Evolutionary conservation across 2,888 invertebrate genomes (phyloP).

Genomic region (Nemotelus pantherinus): DNA sequence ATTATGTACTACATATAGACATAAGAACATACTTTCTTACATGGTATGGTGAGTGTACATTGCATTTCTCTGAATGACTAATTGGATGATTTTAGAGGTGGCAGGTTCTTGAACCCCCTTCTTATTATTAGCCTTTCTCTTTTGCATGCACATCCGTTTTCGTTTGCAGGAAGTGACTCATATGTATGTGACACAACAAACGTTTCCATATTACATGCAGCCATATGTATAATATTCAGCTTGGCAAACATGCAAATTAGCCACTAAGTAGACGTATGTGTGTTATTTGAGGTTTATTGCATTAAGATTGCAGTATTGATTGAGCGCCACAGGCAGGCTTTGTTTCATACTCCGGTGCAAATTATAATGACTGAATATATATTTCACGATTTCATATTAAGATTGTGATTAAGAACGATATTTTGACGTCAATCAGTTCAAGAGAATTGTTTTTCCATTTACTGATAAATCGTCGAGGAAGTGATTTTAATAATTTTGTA

Average conservation of each 20-base stretch:
- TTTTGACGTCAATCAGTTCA: too few relatives aligned
- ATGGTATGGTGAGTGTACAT: too few relatives aligned
- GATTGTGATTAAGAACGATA: too few relatives aligned
- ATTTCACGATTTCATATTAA: too few relatives aligned
- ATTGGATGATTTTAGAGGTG: slow-evolving; percentile 33
- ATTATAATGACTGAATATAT: too few relatives aligned
- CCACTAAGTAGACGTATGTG: not conserved
- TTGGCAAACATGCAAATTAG: not conserved
- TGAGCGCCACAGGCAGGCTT: not conserved
- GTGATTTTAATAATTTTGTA: too few relatives aligned
- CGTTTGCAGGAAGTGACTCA: slow-evolving; percentile 3
- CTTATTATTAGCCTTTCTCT: slow-evolving; percentile 10
- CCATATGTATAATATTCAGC: not conserved
- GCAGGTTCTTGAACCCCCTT: not conserved
- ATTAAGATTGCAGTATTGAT: not conserved
- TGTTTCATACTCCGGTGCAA: too few relatives aligned
- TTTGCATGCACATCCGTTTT: not conserved
- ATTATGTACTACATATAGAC: not conserved
- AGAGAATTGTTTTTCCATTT: too few relatives aligned
- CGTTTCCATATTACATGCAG: not conserved
- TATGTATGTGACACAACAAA: not conserved
- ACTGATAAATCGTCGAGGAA: too few relatives aligned
- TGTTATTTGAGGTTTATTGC: slow-evolving; percentile 11
- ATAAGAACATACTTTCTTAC: not conserved
- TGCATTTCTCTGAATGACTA: slow-evolving; percentile 22